A percentile compares a stretch with the other conserved stretches of the same genome.
Conservation (phyloP, 1,140 invertebrate genomes). For the Teleopsis dalmanni region DNA sequence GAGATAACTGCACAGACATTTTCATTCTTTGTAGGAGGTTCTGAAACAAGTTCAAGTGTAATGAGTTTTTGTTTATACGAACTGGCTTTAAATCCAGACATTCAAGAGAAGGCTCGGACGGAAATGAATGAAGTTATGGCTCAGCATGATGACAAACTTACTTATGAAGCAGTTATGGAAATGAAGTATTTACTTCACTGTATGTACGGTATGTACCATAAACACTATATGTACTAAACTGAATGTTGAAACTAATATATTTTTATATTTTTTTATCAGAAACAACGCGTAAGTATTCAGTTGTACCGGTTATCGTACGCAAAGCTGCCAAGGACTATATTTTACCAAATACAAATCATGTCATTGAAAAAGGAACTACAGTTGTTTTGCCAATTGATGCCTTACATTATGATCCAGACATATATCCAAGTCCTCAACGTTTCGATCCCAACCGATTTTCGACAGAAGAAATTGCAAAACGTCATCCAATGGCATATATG, state of each 20-base stretch:
- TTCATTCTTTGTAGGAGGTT: conserved; percentile 58
- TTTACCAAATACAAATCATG: conserved; percentile 25
- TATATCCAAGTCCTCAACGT: conserved; percentile 51
- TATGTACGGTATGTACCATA: conserved; percentile 35
- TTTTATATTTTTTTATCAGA: conserved; percentile 30
- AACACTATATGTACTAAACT: not conserved
- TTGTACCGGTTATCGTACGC: conserved; percentile 32
- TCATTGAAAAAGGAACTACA: conserved; percentile 22
- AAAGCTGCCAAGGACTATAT: conserved; percentile 29
- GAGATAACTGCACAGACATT: conserved; percentile 50
- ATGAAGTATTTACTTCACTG: conserved; percentile 53
- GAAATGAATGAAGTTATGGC: conserved; percentile 46
- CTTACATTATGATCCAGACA: conserved; percentile 51
- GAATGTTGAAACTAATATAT: not conserved
- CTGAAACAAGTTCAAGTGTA: conserved; percentile 47
- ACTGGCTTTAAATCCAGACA: conserved; percentile 43
- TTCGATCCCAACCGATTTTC: conserved; percentile 56
- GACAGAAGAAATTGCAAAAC: conserved; percentile 41
- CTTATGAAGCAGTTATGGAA: conserved; percentile 50
- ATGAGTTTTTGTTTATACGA: conserved; percentile 47
- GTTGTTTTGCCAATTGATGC: conserved; percentile 49
- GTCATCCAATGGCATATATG: conserved; percentile 51
- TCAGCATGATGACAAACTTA: conserved; percentile 46
- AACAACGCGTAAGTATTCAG: conserved; percentile 46
- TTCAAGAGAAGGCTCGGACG: conserved; percentile 45